phyloP scores from a whole-genome alignment of 2,113 vertebrate species.

The Ictalurus furcatus region DNA sequence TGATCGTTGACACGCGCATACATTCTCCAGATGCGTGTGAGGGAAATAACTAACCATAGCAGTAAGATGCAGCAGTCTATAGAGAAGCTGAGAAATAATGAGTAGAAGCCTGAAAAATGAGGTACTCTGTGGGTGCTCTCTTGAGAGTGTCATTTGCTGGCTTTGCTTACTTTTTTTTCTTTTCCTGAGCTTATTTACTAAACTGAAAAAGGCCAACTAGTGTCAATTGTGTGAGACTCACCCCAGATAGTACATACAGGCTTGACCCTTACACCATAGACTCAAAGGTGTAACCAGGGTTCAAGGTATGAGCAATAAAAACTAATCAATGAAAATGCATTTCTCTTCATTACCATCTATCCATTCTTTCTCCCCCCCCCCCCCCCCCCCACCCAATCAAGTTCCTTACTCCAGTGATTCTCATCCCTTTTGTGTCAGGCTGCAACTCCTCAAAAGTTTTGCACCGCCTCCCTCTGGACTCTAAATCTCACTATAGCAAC shows the following conservation, averaged over 20 bases:
- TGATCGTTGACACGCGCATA: neutral
- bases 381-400: neutral
- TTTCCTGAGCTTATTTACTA: constrained; percentile 20
- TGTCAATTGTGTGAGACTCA: neutral
- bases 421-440: neutral
- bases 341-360: neutral
- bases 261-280: neutral
- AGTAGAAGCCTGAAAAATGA: constrained; percentile 22
- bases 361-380: neutral
- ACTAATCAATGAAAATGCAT: neutral
- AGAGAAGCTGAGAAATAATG: constrained; percentile 10
- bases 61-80: neutral
- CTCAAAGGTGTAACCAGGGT: neutral
- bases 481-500: neutral
- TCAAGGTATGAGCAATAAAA: neutral
- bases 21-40: neutral
- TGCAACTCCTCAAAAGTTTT: neutral
- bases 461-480: neutral
- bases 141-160: constrained; percentile 16
- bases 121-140: neutral
- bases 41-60: neutral
- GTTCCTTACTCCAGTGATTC: neutral
- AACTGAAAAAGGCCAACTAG: constrained; percentile 13
- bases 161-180: neutral
- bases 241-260: too few species aligned